Evolutionary conservation across 2,113 vertebrate genomes (phyloP).

Genomic region (Python bivittatus): DNA sequence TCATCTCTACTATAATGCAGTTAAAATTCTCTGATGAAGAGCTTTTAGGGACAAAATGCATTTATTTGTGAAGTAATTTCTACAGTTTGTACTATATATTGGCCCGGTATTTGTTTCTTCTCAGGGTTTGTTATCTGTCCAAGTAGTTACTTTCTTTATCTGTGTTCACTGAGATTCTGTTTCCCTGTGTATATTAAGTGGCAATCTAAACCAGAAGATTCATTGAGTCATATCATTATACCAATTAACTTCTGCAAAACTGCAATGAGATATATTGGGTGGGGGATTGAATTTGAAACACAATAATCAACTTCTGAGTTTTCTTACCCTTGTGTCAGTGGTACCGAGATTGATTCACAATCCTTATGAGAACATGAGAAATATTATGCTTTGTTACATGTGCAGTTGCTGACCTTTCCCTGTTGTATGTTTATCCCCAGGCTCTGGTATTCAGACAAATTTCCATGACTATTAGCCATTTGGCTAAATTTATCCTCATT

Average conservation of each 20-base stretch:
- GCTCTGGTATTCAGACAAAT: background rate
- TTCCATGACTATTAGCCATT: background rate
- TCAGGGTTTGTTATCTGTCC: background rate
- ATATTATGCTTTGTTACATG: background rate
- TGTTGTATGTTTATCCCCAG: background rate
- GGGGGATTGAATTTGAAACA: background rate
- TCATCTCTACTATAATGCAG: background rate
- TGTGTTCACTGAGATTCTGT: background rate
- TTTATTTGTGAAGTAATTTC: background rate
- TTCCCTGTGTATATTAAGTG: background rate
- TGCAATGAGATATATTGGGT: background rate
- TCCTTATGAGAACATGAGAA: background rate
- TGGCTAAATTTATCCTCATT: background rate
- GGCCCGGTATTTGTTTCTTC: background rate
- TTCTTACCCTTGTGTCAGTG: background rate
- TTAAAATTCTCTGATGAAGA: background rate
- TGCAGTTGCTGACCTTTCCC: background rate
- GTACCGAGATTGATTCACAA: background rate
- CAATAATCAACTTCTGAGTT: background rate
- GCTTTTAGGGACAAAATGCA: background rate
- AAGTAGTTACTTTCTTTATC: no score
- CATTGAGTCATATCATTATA: background rate
- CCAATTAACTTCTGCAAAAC: background rate
- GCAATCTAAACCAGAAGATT: background rate
- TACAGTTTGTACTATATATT: background rate